These are phyloP conservation scores for Harpalus rufipes DNA, from an alignment of 2,888 invertebrate species.

Conservation along the genomic window DNA sequence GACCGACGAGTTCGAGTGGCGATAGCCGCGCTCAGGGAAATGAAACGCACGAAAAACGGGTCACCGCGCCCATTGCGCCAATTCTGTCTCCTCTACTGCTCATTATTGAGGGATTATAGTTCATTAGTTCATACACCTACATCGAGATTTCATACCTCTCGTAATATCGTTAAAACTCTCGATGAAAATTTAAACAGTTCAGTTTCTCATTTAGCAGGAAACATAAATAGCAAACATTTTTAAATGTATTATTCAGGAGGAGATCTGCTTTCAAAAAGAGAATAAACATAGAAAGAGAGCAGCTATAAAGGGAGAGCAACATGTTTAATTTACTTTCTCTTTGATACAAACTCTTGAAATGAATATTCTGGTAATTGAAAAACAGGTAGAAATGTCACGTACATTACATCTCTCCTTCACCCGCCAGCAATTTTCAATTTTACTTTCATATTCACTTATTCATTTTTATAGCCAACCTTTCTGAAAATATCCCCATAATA, in stretches of 20 bases:
- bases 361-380: conserved; percentile 55
- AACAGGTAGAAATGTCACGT: conserved; percentile 47
- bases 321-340: conserved; percentile 63
- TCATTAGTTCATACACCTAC: conserved; percentile 74
- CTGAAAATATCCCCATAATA: too few relatives aligned
- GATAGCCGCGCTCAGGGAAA: conserved; percentile 42
- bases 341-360: conserved; percentile 56
- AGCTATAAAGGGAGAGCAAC: conserved; percentile 49
- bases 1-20: conserved; percentile 25
- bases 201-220: conserved; percentile 45
- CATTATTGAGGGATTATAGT: conserved; percentile 76
- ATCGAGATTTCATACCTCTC: not conserved
- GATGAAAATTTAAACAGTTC: conserved; percentile 56
- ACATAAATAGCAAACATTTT: conserved; percentile 62
- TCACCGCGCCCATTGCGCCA: conserved; percentile 18
- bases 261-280: conserved; percentile 34
- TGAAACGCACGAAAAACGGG: conserved; percentile 36
- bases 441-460: conserved; percentile 7
- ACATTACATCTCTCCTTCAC: conserved; percentile 1
- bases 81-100: conserved; percentile 69
- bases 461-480: too few relatives aligned
- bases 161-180: conserved; percentile 26
- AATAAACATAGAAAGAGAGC: conserved; percentile 58
- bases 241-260: conserved; percentile 57
- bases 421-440: conserved; percentile 11